These are phyloP conservation scores for Auanema freiburgensis DNA, from an alignment of 2,888 invertebrate genomes.

Conservation along the genomic window DNA sequence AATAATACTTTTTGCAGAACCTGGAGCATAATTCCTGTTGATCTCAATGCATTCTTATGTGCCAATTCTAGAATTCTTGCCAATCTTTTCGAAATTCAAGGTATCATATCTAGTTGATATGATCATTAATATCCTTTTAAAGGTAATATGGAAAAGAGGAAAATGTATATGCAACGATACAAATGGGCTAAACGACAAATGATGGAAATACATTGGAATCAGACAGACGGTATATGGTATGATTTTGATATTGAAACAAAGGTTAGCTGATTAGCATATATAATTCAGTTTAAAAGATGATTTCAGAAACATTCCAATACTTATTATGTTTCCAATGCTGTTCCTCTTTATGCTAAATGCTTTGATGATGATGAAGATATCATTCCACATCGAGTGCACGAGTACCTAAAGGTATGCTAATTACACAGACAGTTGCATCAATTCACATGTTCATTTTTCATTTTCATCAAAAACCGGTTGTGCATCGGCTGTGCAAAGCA, in stretches of 20 bases:
- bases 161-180: conserved; percentile 55
- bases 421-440: neutral
- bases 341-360: conserved; percentile 66
- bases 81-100: conserved; percentile 70
- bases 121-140: conserved; percentile 7
- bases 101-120: conserved; percentile 30
- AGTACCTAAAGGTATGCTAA: conserved; percentile 56
- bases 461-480: neutral
- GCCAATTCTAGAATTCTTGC: conserved; percentile 71
- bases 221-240: conserved; percentile 73
- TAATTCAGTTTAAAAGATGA: neutral
- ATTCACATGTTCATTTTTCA: neutral
- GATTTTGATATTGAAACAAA: conserved; percentile 60
- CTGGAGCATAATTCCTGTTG: conserved; percentile 76
- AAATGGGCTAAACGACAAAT: conserved; percentile 69
- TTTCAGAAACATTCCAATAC: conserved; percentile 52
- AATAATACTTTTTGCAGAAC: conserved; percentile 67
- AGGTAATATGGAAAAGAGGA: conserved; percentile 56
- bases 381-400: conserved; percentile 56
- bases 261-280: too few relatives aligned
- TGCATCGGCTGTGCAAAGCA: neutral
- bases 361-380: conserved; percentile 60
- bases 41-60: conserved; percentile 80
- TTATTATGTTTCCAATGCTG: conserved; percentile 66
- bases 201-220: conserved; percentile 77